Evolutionary conservation across 1,140 invertebrate genomes (phyloP).

Genomic region (Lamellibrachia luymesi): DNA sequence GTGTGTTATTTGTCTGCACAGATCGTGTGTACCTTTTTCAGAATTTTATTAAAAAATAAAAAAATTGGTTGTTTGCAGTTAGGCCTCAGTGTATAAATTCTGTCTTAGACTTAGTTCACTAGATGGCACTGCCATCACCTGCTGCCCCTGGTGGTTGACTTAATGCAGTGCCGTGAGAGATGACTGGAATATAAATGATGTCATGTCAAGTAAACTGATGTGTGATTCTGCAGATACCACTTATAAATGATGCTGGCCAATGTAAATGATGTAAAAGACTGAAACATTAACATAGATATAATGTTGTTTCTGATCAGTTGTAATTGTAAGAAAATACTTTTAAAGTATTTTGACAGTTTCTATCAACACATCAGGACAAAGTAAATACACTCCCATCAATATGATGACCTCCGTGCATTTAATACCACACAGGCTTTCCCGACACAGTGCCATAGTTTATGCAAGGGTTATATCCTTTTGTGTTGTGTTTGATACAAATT

Average conservation of each 20-base stretch:
- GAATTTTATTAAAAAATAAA: not conserved
- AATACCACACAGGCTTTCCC: not conserved
- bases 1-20: not conserved
- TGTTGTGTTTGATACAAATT: not conserved
- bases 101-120: not conserved
- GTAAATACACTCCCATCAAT: not conserved
- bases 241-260: not conserved
- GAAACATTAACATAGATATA: not conserved
- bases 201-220: not conserved
- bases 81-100: not conserved
- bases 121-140: not conserved
- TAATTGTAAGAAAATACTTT: not conserved
- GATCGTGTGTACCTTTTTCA: not conserved
- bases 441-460: not conserved
- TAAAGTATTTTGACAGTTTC: too few relatives aligned
- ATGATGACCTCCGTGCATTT: not conserved
- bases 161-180: not conserved
- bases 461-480: not conserved
- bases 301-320: not conserved
- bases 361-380: not conserved
- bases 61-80: not conserved
- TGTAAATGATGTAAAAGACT: not conserved
- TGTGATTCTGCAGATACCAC: not conserved
- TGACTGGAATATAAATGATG: not conserved
- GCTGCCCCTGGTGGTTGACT: not conserved